A percentile compares a stretch with the other conserved stretches of the same genome.
phyloP scores from a whole-genome alignment of 2,797 vertebrate genomes.

The Gambelia wislizenii region DNA sequence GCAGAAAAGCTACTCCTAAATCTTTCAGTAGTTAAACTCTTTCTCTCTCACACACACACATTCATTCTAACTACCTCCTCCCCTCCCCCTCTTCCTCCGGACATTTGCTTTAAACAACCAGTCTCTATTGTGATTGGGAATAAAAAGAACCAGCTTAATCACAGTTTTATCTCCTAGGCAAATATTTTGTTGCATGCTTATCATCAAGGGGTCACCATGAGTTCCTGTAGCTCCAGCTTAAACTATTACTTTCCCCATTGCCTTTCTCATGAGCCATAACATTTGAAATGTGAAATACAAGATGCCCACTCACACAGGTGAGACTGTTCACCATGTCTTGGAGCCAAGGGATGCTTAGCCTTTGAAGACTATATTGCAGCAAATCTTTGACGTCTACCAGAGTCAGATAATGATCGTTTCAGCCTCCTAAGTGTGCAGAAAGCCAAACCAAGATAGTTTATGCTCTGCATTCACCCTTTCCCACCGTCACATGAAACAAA shows the following conservation, averaged over 20 bases:
- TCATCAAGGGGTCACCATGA: slow-evolving; percentile 34
- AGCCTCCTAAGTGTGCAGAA: slow-evolving; percentile 11
- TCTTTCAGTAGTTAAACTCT: not conserved
- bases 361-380: slow-evolving; percentile 29
- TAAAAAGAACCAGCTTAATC: slow-evolving; percentile 22
- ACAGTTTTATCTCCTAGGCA: slow-evolving; percentile 33
- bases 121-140: not conserved
- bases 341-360: not conserved
- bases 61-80: no score
- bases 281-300: not conserved
- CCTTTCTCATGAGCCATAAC: slow-evolving; percentile 44
- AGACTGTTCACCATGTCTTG: not conserved
- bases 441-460: slow-evolving; percentile 27
- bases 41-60: not conserved
- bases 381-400: slow-evolving; percentile 5
- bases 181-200: slow-evolving; percentile 42
- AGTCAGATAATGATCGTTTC: slow-evolving; percentile 23
- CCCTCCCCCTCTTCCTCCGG: not conserved
- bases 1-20: slow-evolving; percentile 41
- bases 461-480: slow-evolving; percentile 15
- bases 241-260: slow-evolving; percentile 27
- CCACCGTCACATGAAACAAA: slow-evolving; percentile 22
- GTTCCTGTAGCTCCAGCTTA: not conserved
- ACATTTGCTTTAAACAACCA: slow-evolving; percentile 29
- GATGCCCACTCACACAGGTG: not conserved